Evolutionary conservation across 2,113 vertebrate genomes (phyloP).

Genomic region (Propithecus coquereli): DNA sequence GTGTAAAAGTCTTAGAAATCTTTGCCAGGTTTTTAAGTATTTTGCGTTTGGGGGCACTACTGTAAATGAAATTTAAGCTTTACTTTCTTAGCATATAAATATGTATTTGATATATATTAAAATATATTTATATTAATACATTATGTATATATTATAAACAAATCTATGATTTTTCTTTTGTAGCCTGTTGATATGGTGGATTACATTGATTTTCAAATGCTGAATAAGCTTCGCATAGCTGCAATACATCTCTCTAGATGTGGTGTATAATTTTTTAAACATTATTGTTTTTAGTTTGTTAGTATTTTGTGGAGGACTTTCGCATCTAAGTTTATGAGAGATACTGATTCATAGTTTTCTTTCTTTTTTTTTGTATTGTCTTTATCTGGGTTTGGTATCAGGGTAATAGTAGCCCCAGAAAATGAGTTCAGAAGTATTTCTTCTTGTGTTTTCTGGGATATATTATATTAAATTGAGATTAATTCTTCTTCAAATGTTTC

Average conservation of each 20-base stretch:
- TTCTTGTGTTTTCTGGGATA: background rate
- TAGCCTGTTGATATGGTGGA: background rate
- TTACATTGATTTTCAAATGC: background rate
- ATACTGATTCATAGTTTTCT: background rate
- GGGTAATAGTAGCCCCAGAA: background rate
- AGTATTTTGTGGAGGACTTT: constrained; percentile 5
- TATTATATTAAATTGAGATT: background rate
- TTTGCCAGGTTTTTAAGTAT: background rate
- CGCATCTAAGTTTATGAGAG: background rate
- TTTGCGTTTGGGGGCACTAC: background rate
- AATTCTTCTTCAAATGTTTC: background rate
- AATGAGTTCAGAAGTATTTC: background rate
- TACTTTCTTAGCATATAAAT: background rate
- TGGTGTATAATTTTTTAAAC: background rate
- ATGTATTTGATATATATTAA: background rate
- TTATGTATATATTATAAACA: background rate
- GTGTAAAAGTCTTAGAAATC: background rate
- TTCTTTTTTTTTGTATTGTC: background rate
- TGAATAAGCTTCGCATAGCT: background rate
- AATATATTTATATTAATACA: background rate
- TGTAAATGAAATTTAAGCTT: constrained; percentile 3
- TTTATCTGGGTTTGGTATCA: background rate
- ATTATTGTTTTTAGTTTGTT: background rate
- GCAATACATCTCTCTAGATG: background rate
- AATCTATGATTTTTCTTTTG: background rate